These are phyloP conservation scores for Lepidothrix coronata DNA, from an alignment of 2,113 vertebrate species.

Conservation along the genomic window DNA sequence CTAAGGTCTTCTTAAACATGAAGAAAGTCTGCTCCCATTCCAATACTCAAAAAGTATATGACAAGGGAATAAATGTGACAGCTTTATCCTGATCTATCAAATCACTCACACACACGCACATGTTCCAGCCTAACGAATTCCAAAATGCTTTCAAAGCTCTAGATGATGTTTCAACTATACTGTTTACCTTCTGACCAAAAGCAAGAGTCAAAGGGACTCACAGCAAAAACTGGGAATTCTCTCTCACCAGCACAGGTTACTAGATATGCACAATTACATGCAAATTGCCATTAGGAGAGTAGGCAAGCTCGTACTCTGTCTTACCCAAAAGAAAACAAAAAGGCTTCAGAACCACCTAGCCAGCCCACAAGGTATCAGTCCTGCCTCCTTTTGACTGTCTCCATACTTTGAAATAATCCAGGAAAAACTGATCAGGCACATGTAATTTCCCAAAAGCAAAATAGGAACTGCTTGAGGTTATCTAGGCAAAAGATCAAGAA, in stretches of 20 bases:
- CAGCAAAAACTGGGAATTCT: not conserved
- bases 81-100: not conserved
- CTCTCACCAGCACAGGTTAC: constrained; percentile 43
- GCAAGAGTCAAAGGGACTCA: not conserved
- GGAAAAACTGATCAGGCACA: not conserved
- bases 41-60: not conserved
- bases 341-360: not conserved
- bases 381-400: not conserved
- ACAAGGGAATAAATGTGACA: not conserved
- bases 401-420: not conserved
- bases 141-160: not conserved
- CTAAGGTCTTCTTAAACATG: not conserved
- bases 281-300: not conserved
- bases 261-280: not conserved
- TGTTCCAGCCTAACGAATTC: not conserved
- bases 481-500: constrained; percentile 64
- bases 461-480: constrained; percentile 38
- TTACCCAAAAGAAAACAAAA: not conserved
- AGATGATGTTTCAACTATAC: not conserved
- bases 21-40: not conserved
- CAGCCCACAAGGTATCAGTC: not conserved
- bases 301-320: not conserved
- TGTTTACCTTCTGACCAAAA: not conserved
- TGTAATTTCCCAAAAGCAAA: constrained; percentile 26
- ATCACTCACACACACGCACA: not conserved